A percentile compares a stretch with the other conserved stretches of the same genome.
Evolutionary conservation across 2,797 vertebrate species (phyloP).

Genomic region (Adelosebastes latens): DNA sequence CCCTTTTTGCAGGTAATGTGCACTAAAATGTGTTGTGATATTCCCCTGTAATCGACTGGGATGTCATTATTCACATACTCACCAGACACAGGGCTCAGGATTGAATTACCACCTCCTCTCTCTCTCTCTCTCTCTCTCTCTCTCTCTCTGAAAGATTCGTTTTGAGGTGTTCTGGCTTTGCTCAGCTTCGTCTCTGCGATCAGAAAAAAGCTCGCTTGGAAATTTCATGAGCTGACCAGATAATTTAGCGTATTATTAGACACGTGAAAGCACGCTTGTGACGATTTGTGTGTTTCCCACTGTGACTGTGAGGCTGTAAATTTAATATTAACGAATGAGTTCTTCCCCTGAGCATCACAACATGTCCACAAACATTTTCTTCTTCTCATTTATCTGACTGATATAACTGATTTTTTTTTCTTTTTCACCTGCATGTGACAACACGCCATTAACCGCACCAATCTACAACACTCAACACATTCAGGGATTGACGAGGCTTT

Average conservation of each 20-base stretch:
- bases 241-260: constrained; percentile 30
- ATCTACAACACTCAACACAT: constrained; percentile 30
- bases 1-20: constrained; percentile 35
- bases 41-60: constrained; percentile 47
- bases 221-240: constrained; percentile 29
- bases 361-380: constrained; percentile 22
- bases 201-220: constrained; percentile 25
- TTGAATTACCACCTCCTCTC: constrained; percentile 60
- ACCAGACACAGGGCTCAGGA: constrained; percentile 59
- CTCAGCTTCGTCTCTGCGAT: constrained; percentile 48
- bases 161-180: constrained; percentile 69
- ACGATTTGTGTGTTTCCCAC: neutral
- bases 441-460: constrained; percentile 16
- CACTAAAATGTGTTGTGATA: constrained; percentile 50
- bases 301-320: neutral
- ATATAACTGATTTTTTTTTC: constrained; percentile 6
- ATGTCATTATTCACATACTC: constrained; percentile 63
- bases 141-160: constrained; percentile 51
- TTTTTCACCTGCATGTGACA: constrained; percentile 22
- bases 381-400: constrained; percentile 11
- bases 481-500: constrained; percentile 33
- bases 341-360: constrained; percentile 14
- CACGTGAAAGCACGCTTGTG: neutral
- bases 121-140: neutral
- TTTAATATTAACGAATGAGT: neutral